These are phyloP conservation scores for Nephrocerus scutellatus DNA, from an alignment of 2,888 invertebrate genomes.

Conservation along the genomic window DNA sequence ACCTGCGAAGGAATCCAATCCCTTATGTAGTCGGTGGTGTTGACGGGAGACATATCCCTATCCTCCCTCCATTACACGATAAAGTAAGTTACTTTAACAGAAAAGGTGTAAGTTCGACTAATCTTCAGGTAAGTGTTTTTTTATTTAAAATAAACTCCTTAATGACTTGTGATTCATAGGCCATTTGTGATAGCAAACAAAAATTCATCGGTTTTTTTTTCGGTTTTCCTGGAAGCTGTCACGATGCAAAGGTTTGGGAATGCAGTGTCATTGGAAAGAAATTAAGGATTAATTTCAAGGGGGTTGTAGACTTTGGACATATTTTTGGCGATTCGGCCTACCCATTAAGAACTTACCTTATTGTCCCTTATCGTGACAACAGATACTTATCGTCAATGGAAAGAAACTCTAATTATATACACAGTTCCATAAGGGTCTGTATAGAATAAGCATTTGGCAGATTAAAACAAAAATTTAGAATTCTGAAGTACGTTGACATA, in stretches of 20 bases:
- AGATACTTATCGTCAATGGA: too few relatives aligned
- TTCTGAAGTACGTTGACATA: too few relatives aligned
- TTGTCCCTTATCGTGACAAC: neutral
- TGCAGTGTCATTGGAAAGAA: conserved; percentile 2
- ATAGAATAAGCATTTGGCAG: neutral
- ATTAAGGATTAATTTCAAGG: neutral
- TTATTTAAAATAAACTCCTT: too few relatives aligned
- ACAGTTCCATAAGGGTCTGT: neutral
- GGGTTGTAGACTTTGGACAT: conserved; percentile 1
- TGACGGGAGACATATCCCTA: neutral
- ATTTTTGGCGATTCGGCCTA: neutral
- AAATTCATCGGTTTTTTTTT: too few relatives aligned
- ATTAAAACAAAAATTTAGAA: too few relatives aligned
- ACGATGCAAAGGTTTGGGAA: conserved; percentile 5
- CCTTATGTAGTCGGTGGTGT: too few relatives aligned
- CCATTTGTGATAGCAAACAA: conserved; percentile 9
- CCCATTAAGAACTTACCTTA: neutral
- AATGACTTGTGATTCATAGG: too few relatives aligned
- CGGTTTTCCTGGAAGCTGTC: too few relatives aligned
- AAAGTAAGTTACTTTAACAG: conserved; percentile 1
- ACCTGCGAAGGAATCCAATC: neutral
- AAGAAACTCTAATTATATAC: neutral
- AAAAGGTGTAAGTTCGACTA: conserved; percentile 1
- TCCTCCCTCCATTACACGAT: neutral
- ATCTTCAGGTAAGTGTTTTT: neutral